Evolutionary conservation across 2,797 vertebrate genomes (phyloP).

Genomic region (Geotrypetes seraphini): DNA sequence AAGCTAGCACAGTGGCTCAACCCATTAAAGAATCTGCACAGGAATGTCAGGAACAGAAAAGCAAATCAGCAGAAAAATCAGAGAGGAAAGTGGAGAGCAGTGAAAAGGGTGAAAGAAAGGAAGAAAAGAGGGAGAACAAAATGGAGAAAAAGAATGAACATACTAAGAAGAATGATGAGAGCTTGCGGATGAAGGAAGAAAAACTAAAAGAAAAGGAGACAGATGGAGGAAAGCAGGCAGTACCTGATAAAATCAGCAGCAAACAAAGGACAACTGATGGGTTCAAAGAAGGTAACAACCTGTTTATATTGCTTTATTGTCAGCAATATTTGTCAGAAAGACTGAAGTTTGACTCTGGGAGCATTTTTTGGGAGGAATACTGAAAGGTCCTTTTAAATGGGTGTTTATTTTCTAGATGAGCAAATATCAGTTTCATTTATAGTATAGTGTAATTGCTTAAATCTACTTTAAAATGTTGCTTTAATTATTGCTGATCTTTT

Average conservation of each 20-base stretch:
- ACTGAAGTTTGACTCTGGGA: no score
- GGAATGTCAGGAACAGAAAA: constrained; percentile 47
- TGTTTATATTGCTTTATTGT: no score
- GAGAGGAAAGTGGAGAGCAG: constrained; percentile 46
- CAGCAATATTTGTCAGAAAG: no score
- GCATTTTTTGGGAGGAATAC: no score
- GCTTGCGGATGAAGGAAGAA: constrained; percentile 57
- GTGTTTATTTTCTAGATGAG: no score
- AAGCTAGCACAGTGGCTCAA: constrained; percentile 23
- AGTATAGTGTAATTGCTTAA: no score
- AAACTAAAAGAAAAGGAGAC: constrained; percentile 51
- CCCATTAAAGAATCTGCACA: constrained; percentile 42
- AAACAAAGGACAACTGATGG: constrained; percentile 69
- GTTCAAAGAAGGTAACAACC: constrained; percentile 87
- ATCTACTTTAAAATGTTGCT: no score
- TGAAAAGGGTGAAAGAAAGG: constrained; percentile 54
- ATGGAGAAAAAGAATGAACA: constrained; percentile 54
- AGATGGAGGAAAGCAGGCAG: constrained; percentile 47
- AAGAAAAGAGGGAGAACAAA: constrained; percentile 57
- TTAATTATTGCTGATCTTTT: no score
- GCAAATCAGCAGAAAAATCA: constrained; percentile 40
- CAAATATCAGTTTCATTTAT: no score
- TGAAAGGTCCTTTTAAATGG: no score
- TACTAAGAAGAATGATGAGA: constrained; percentile 50
- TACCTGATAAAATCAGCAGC: constrained; percentile 57